These are phyloP conservation scores for Siniperca scherzeri DNA, from an alignment of 2,797 vertebrate species.

Conservation along the genomic window DNA sequence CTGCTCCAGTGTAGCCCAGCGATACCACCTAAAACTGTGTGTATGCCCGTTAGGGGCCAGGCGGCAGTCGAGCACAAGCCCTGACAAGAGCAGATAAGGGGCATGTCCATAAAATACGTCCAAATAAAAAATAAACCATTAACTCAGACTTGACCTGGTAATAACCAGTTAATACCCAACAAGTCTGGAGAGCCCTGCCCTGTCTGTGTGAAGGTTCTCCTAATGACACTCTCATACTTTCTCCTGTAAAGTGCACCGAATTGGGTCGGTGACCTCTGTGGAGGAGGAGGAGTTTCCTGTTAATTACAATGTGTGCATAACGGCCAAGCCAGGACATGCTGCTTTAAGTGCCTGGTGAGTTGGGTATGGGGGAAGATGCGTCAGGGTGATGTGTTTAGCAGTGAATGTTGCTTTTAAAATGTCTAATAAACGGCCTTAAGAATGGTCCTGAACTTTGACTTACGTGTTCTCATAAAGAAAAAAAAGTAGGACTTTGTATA, in stretches of 20 bases:
- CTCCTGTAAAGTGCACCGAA: constrained; percentile 22
- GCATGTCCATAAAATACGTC: background rate
- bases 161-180: constrained; percentile 7
- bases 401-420: background rate
- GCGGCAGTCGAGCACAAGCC: background rate
- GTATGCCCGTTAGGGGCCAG: background rate
- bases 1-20: background rate
- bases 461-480: background rate
- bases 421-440: background rate
- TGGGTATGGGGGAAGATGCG: background rate
- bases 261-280: constrained; percentile 7
- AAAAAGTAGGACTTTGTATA: background rate
- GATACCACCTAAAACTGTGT: background rate
- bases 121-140: constrained; percentile 23
- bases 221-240: constrained; percentile 34
- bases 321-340: constrained; percentile 25
- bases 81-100: background rate
- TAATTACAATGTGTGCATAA: constrained; percentile 45
- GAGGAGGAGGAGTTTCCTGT: constrained; percentile 28
- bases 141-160: background rate
- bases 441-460: constrained; percentile 1
- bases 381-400: background rate
- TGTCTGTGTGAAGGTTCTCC: constrained; percentile 37
- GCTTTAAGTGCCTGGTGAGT: background rate
- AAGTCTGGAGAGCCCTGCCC: background rate